Evolutionary conservation across 2,113 vertebrate species (phyloP), one percentile per base, ranked within the genome.

Genomic region (Thymallus thymallus): DNA sequence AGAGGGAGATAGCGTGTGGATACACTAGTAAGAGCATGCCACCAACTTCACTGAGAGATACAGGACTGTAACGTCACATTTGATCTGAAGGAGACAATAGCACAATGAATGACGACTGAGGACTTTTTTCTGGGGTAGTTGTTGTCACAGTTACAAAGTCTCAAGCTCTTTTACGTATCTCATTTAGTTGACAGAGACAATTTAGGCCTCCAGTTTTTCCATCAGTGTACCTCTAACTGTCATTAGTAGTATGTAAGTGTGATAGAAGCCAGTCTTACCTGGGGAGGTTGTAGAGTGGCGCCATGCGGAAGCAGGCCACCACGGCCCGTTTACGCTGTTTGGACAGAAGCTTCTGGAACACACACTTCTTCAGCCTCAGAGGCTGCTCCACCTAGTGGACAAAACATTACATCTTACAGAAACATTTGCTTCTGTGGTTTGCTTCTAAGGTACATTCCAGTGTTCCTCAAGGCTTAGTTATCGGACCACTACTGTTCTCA

Each of bases 281-380:
- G 81, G 97, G 98, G 18, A 99, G 89, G 80, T 99, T 99, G 89
- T 99, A 99, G 41, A 99, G 91, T 0, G 98, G 98, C 29, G 96
- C 97, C 98, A 99, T 99, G 69, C 98, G 95, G 91, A 99, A 99
- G 89, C 98, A 99, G 9, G 98, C 98, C 80, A 99, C 98, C 68
- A 99, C 98, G 0, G 98, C 98, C 69, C 98, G 94, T 88, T 99
- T 99, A 20, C 97, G 94, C 88, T 99, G 98, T 63, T 99, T 99
- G 81, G 98, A 99, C 67, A 99, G 84, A 22, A 99, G 92, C 83
- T 98, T 99, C 64, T 99, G 96, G 93, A 92, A 93, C 41, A 97
- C 94, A 4, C 92, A 93, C 88, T 98, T 99, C 91, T 98, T 98
- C 75, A 95, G 97, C 80, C 98, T 94, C 82, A 98, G 88, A 61